Conservation (phyloP, 2,888 invertebrate genomes). For the Phengaris arion region DNA sequence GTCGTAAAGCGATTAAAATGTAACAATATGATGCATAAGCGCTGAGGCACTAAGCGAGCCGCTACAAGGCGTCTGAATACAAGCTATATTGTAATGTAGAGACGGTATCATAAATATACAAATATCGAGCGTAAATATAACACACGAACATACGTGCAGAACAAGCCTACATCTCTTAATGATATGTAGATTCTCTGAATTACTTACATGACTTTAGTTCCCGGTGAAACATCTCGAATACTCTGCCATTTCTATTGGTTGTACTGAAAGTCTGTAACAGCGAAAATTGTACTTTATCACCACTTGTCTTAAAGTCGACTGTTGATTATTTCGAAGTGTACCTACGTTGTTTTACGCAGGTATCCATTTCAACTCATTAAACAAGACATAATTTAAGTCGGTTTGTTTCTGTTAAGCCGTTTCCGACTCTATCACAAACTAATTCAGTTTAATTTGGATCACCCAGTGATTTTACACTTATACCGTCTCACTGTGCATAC, state of each 20-base stretch:
- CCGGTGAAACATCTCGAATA: conserved; percentile 75
- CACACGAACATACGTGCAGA: conserved; percentile 76
- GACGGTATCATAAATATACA: conserved; percentile 71
- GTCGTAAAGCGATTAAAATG: conserved; percentile 38
- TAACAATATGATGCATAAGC: conserved; percentile 38
- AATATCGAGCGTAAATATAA: conserved; percentile 70
- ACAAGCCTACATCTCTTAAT: conserved; percentile 77
- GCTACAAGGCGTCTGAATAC: conserved; percentile 66
- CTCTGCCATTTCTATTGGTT: conserved; percentile 40
- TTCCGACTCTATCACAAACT: conserved; percentile 46
- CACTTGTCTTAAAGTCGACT: conserved; percentile 34
- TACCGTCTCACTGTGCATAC: conserved; percentile 47
- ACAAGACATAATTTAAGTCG: conserved; percentile 77
- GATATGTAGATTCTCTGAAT: conserved; percentile 79
- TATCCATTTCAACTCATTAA: conserved; percentile 70
- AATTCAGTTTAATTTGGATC: conserved; percentile 47
- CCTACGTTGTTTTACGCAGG: conserved; percentile 43
- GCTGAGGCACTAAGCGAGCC: conserved; percentile 36
- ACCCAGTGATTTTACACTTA: conserved; percentile 38
- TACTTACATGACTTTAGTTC: conserved; percentile 78
- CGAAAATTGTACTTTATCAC: conserved; percentile 43
- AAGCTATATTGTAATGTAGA: conserved; percentile 56
- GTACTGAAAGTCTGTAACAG: conserved; percentile 40
- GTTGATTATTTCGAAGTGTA: conserved; percentile 31
- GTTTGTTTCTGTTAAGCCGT: conserved; percentile 45